Base-by-base conservation (phyloP, 2,888 invertebrate species). In the Theretra japonica region DNA sequence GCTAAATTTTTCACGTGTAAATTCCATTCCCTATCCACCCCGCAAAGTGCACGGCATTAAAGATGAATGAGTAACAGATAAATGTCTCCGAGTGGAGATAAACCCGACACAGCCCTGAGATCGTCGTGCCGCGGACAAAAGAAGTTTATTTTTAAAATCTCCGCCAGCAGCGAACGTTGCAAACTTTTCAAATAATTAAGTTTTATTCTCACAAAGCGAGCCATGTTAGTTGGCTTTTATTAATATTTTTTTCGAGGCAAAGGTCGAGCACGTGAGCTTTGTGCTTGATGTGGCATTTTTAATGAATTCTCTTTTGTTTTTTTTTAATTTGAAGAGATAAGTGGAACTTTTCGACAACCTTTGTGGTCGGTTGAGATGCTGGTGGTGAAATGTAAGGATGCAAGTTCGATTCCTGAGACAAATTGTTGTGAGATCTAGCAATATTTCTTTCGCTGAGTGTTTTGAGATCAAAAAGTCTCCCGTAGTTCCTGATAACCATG, bases 131-230 rank as follows among this genome's bases (percentile, higher is more conserved):
- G 77, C 79, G 80, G 79, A 88, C 86, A 88, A 88, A 88, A 88
- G 83, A 83, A 65, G 85, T 86, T 86, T 88, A 88, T 89, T 88
- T 89, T 88, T 88, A 86, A 84, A 81, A 83, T 81, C 81, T 77
- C 76, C 23, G 19, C 60, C 60, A 23, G 23, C 65, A 65, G 48
- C 48, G 41, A 65, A 41, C 60, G 60, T n/a, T 30, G 60, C 23
- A 23, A 65, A 65, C 41, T 65, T 65, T 65, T 65, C 48, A 65
- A 65, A 65, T 65, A 65, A 65, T 65, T 65, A 65, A 48, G 23
- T 65, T 65, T 65, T 65, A 65, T 65, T 65, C 62, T 65, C 65
- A 65, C 65, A 65, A 65, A 65, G 60, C 58, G 33, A 62, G 70
- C 19, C 58, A 41, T 23, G 59, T 69, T 53, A 57, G 56, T 28